Percentiles rank a stretch among this genome's conserved stretches.
These are phyloP conservation scores for Stenchaetothrips biformis DNA, from an alignment of 2,888 invertebrate genomes.

Conservation along the genomic window DNA sequence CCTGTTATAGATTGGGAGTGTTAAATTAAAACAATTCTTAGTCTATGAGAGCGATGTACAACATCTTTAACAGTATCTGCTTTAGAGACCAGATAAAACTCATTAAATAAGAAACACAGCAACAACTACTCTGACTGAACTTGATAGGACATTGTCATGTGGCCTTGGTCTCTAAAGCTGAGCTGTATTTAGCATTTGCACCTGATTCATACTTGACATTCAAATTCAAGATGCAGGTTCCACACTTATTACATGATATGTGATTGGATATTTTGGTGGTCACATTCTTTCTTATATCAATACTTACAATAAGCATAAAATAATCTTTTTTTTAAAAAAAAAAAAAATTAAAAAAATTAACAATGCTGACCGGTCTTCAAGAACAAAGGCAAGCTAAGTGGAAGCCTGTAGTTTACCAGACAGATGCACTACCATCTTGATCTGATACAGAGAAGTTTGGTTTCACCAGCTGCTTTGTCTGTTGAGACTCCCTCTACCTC, in stretches of 20 bases:
- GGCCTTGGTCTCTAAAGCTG: neutral
- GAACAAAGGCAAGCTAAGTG: neutral
- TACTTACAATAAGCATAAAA: neutral
- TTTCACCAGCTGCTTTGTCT: slow-evolving; percentile 17
- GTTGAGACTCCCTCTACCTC: neutral
- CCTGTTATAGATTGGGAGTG: slow-evolving; percentile 7
- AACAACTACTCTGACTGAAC: neutral
- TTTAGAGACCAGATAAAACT: neutral
- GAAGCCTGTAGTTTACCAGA: slow-evolving; percentile 4
- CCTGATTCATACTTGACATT: neutral
- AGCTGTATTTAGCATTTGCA: neutral
- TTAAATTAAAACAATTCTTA: neutral
- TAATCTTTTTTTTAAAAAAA: neutral
- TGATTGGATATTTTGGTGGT: slow-evolving; percentile 23
- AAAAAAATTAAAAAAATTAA: neutral
- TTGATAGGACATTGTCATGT: neutral
- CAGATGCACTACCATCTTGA: neutral
- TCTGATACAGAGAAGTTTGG: slow-evolving; percentile 19
- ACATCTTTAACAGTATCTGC: neutral
- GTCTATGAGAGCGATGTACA: neutral
- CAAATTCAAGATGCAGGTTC: neutral
- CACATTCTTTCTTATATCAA: neutral
- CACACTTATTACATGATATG: slow-evolving; percentile 14
- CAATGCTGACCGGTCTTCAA: neutral
- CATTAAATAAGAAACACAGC: neutral